Evolutionary conservation across 1,140 invertebrate genomes (phyloP).

Genomic region (Lasioglossum baleicum): DNA sequence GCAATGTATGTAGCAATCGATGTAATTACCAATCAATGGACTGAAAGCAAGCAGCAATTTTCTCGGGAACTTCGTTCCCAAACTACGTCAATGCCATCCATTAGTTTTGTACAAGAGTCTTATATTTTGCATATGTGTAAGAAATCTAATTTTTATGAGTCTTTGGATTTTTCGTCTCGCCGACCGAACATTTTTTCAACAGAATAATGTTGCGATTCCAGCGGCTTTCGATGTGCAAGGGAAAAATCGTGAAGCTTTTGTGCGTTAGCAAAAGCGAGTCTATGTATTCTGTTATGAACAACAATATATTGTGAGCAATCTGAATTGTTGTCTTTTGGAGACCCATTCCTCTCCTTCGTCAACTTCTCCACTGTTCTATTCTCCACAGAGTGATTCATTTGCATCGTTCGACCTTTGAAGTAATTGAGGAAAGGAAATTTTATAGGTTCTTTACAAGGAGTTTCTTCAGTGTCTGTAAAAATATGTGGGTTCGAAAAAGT

Average conservation of each 20-base stretch:
- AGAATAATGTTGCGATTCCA: no score
- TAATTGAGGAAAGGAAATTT: no score
- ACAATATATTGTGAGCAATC: not conserved
- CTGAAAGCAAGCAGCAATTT: not conserved
- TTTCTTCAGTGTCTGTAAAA: no score
- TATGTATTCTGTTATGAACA: conserved; percentile 15
- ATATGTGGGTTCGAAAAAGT: no score
- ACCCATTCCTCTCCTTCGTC: not conserved
- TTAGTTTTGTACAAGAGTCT: conserved; percentile 5
- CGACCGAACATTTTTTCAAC: not conserved
- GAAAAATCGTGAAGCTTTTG: not conserved
- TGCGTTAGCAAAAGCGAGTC: not conserved
- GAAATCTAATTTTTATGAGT: not conserved
- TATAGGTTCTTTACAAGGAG: no score
- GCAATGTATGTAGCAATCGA: not conserved
- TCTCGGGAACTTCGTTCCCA: not conserved
- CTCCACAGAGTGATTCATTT: not conserved
- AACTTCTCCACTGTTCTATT: no score
- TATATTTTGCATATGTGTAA: not conserved
- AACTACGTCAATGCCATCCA: conserved; percentile 35
- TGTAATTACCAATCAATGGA: not conserved
- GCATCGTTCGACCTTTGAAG: not conserved
- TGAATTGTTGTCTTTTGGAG: not conserved
- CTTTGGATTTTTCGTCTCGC: not conserved
- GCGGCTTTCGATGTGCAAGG: not conserved